Evolutionary conservation across 2,888 invertebrate species (phyloP).

Genomic region (Euplagia quadripunctaria): DNA sequence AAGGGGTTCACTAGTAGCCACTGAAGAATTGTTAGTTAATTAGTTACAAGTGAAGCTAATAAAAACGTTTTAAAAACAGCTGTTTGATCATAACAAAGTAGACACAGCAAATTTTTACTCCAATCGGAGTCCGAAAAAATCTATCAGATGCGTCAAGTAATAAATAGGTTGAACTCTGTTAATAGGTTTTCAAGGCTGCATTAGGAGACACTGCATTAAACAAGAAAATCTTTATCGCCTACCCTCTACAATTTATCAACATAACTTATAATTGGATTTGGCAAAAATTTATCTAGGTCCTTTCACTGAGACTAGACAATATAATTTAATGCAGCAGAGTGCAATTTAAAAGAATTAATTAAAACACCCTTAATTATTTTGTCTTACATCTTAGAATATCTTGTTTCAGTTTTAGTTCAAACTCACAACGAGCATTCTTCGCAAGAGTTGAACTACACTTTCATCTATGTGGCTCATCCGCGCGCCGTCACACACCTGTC

Average conservation of each 20-base stretch:
- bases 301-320: not conserved
- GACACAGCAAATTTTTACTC: not conserved
- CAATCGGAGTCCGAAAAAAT: too few species aligned
- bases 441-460: slow-evolving; percentile 94
- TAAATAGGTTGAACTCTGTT: too few species aligned
- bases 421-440: slow-evolving; percentile 89
- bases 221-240: not conserved
- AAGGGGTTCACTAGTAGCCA: too few species aligned
- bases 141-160: too few species aligned
- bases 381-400: too few species aligned
- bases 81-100: not conserved
- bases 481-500: slow-evolving; percentile 98
- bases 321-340: too few species aligned
- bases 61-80: not conserved
- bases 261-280: not conserved
- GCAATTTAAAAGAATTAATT: too few species aligned
- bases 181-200: not conserved
- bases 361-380: not conserved
- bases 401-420: slow-evolving; percentile 90
- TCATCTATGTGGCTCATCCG: slow-evolving; percentile 98
- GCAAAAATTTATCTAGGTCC: not conserved
- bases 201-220: too few species aligned
- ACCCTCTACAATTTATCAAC: not conserved
- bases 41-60: too few species aligned
- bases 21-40: too few species aligned